Evolutionary conservation across 2,797 vertebrate species (phyloP).

Genomic region (Bovichtus diacanthus): DNA sequence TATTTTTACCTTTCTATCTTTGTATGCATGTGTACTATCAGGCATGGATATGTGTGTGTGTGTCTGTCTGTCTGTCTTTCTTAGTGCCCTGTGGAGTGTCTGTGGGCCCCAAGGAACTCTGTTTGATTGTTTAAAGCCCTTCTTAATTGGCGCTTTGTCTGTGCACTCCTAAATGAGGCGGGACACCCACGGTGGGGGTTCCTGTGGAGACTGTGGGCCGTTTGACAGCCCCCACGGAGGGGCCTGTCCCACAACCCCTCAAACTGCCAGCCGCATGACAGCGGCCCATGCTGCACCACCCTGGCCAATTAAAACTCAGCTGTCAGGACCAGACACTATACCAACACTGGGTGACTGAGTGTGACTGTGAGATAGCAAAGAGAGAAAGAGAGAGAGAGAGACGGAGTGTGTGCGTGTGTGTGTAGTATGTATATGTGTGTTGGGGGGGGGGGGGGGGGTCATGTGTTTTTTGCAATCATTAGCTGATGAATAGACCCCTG

Average conservation of each 20-base stretch:
- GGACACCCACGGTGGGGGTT: constrained; percentile 87
- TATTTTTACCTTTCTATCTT: constrained; percentile 76
- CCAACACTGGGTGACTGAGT: constrained; percentile 86
- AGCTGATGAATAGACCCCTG: constrained; percentile 62
- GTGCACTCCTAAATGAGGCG: constrained; percentile 86
- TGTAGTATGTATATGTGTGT: constrained; percentile 62
- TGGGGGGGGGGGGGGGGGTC: constrained; percentile 65
- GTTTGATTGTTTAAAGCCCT: constrained; percentile 89
- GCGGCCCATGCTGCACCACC: constrained; percentile 86
- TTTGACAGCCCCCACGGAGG: constrained; percentile 88
- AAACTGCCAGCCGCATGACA: constrained; percentile 89
- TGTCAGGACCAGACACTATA: constrained; percentile 93
- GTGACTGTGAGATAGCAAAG: constrained; percentile 70
- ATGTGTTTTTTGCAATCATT: constrained; percentile 64
- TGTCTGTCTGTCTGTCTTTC: constrained; percentile 65
- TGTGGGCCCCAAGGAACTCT: constrained; percentile 83
- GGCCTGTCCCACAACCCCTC: constrained; percentile 87
- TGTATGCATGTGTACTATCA: constrained; percentile 51
- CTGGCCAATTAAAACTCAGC: constrained; percentile 93
- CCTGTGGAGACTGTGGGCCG: constrained; percentile 83
- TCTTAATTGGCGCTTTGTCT: constrained; percentile 92
- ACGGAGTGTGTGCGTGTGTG: constrained; percentile 10
- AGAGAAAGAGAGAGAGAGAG: not conserved
- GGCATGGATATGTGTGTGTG: constrained; percentile 38
- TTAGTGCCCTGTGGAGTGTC: constrained; percentile 82